Base-by-base conservation (phyloP, 2,797 vertebrate genomes). In the Sebastes oblongus region DNA sequence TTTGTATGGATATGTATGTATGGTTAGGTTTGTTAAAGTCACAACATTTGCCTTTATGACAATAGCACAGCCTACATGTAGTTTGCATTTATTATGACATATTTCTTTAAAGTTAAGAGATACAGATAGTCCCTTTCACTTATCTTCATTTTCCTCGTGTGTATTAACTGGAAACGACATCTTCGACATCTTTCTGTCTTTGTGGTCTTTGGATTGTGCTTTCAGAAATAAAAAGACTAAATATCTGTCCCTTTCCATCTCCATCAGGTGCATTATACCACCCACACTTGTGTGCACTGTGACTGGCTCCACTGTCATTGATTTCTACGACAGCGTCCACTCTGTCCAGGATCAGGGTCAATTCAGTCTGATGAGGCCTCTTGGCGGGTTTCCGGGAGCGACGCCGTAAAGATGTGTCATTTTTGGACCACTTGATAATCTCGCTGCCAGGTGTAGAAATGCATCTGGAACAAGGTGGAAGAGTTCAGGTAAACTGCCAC, bases 361-460 rank as follows among this genome's bases (percentile, higher is more conserved):
- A 0, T 71, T 46, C 24, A 4, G 1, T n/a, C 68, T 71, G 16
- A 5, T 71, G 32, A 27, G 0, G 6, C 18, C 2, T 70, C 24
- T 0, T 6, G 2, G 69, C 7, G 0, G 3, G 16, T 13, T 71
- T 71, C 25, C 6, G 0, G 34, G 69, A 16, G 18, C 18, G 34
- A 9, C 24, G 69, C 1, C 24, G 55, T 29, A 4, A 2, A 59
- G 55, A 71, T n/a, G 68, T 58, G 68, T 2, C 16, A 1, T 3
- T 39, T n/a, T 29, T 71, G 69, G 34, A 42, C 66, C 5, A 34
- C 30, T 11, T 69, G 30, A 24, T 11, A 18, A 4, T 34, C 16
- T 2, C 0, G 3, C 3, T 1, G 11, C 1, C 0, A 16, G 7
- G 1, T 13, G 6, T 0, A 54, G 5, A 0, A 14, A 16, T 54